A percentile compares a stretch with the other conserved stretches of the same genome.
phyloP scores from a whole-genome alignment of 2,888 invertebrate genomes.

The Oligia fasciuncula region DNA sequence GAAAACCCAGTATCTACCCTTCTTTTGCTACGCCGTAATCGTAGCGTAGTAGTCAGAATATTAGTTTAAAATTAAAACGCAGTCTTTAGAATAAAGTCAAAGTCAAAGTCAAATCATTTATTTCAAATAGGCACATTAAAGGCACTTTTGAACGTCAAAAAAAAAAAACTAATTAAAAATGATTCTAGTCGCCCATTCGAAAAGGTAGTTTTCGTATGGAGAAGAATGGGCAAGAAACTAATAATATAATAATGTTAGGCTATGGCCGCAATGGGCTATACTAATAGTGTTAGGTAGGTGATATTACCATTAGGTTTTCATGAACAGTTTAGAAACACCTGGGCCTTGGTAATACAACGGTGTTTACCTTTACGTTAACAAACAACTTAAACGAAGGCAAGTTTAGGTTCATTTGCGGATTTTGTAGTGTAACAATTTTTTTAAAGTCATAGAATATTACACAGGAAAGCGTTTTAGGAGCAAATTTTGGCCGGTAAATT shows the following conservation, averaged over 20 bases:
- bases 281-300: background rate
- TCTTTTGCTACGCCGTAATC: background rate
- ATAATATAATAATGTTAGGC: too few species aligned
- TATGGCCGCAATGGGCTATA: background rate
- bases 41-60: background rate
- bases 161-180: too few species aligned
- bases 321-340: background rate
- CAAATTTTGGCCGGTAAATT: background rate
- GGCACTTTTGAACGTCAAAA: too few species aligned
- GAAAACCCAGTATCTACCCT: background rate
- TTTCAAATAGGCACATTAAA: too few species aligned
- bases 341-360: background rate
- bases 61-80: background rate
- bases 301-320: background rate
- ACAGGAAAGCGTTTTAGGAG: too few species aligned
- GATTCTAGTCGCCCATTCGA: too few species aligned
- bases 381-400: background rate
- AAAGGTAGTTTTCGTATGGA: too few species aligned
- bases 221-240: too few species aligned
- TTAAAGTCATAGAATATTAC: background rate
- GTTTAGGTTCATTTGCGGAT: background rate
- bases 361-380: constrained; percentile 4
- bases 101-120: too few species aligned
- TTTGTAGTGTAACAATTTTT: background rate
- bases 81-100: too few species aligned